A percentile compares a stretch with the other conserved stretches of the same genome.
phyloP scores from a whole-genome alignment of 2,888 invertebrate genomes.

The Cheilosia vernalis region DNA sequence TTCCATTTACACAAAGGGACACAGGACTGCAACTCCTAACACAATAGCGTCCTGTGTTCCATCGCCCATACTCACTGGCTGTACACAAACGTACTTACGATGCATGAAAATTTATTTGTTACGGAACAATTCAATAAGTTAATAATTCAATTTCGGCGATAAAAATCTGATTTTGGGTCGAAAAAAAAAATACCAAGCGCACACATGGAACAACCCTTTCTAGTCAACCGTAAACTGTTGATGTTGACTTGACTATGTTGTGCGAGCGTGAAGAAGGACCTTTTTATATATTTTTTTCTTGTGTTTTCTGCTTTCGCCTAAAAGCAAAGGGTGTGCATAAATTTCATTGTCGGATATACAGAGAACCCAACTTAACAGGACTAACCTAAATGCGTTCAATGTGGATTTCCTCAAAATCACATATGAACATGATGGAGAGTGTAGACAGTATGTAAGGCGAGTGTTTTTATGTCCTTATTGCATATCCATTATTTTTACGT shows the following conservation, averaged over 20 bases:
- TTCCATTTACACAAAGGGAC: slow-evolving; percentile 62
- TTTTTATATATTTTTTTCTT: slow-evolving; percentile 16
- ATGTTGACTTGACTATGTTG: slow-evolving; percentile 42
- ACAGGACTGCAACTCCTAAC: slow-evolving; percentile 24
- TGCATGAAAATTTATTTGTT: slow-evolving; percentile 78
- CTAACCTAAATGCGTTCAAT: slow-evolving; percentile 63
- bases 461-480: slow-evolving; percentile 57
- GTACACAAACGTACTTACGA: slow-evolving; percentile 76
- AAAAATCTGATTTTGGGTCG: slow-evolving; percentile 73
- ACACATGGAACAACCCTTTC: slow-evolving; percentile 66
- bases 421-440: slow-evolving; percentile 50
- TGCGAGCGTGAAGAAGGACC: slow-evolving; percentile 37
- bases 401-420: slow-evolving; percentile 61
- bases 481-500: slow-evolving; percentile 71
- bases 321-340: slow-evolving; percentile 72
- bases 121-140: slow-evolving; percentile 78
- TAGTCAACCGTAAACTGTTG: slow-evolving; percentile 72
- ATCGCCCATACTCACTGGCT: slow-evolving; percentile 28
- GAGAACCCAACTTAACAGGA: slow-evolving; percentile 54
- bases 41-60: slow-evolving; percentile 24
- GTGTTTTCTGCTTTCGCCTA: slow-evolving; percentile 17
- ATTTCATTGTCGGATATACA: slow-evolving; percentile 52
- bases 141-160: slow-evolving; percentile 77
- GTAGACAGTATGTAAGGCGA: slow-evolving; percentile 3
- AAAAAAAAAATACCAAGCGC: slow-evolving; percentile 50